Base-by-base conservation (phyloP, 2,113 vertebrate genomes). In the Physeter macrocephalus region DNA sequence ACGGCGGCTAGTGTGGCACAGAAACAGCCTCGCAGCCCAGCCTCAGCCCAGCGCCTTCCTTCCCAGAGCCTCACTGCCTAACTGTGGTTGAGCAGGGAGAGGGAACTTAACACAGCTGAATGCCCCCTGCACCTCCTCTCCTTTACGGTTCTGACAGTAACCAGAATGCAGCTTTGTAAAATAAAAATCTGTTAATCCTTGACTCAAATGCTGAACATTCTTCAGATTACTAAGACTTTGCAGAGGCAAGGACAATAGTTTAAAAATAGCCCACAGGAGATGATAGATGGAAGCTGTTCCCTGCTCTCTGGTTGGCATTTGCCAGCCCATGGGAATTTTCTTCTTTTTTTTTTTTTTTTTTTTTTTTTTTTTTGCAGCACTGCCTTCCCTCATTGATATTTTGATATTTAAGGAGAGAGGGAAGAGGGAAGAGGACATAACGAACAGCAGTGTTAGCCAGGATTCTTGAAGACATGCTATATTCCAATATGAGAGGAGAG, bases 121-220 rank as follows among this genome's bases (percentile, higher is more conserved):
- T 9, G 81, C 95, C 34, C 31, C 74, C 57, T 31, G 74, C 25
- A 77, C 64, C 36, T 18, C 72, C 29, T 82, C 94, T 43, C 62
- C 62, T 77, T 13, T 13, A 31, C 46, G 34, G n/a, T 80, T 92
- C 64, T 14, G 34, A 84, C 36, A 72, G 89, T 59, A 89, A 36
- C 64, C 74, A 90, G 83, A 69, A 87, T 6, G 29, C 18, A 49
- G 41, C 46, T 81, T 39, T 80, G 88, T 92, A 97, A 95, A 97
- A 96, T 96, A 71, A 67, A 72, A 80, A 88, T 82, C 93, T 96
- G 69, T 93, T 97, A 96, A 97, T 97, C 96, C 90, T 97, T 95
- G 80, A 90, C 81, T 95, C 81, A 67, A 83, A 97, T 90, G 95
- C 95, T 94, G 93, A 97, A 95, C 94, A 97, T 96, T 97, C 96